Percentiles rank a stretch among this genome's conserved stretches.
Conservation (phyloP, 1,140 invertebrate genomes). For the Dolichoris vasculosae region DNA sequence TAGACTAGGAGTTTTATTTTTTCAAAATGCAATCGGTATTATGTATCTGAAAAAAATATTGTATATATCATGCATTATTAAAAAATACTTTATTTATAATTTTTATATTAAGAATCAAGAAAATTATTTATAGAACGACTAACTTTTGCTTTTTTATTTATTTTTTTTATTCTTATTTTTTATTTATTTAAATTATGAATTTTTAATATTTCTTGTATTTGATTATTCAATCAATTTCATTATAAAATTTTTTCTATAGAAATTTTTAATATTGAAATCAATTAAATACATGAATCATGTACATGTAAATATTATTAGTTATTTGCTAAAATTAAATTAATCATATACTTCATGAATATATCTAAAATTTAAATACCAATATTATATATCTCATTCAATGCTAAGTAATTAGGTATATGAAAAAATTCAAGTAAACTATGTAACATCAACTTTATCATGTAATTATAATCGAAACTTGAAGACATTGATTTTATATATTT, state of each 20-base stretch:
- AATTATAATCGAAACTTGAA: constrained; percentile 1
- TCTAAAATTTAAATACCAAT: not conserved
- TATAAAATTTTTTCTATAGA: too few species aligned
- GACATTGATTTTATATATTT: not conserved
- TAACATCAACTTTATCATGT: constrained; percentile 3
- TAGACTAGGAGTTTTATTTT: constrained; percentile 16
- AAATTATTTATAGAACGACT: not conserved
- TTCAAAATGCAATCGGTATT: not conserved
- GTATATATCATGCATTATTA: constrained; percentile 28
- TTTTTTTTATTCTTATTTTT: too few species aligned
- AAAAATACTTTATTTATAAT: constrained; percentile 17
- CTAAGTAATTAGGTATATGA: not conserved
- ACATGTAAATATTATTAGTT: too few species aligned
- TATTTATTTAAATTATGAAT: too few species aligned
- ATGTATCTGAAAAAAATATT: constrained; percentile 23
- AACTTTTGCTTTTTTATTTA: not conserved
- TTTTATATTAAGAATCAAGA: not conserved
- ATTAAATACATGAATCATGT: too few species aligned
- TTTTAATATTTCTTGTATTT: too few species aligned
- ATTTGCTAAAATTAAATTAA: too few species aligned
- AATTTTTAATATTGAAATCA: too few species aligned
- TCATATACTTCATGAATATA: too few species aligned
- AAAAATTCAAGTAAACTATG: not conserved
- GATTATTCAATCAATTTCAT: too few species aligned
- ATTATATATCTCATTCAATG: not conserved